Percentiles rank a stretch among this genome's conserved stretches.
These are phyloP conservation scores for Plecotus auritus DNA, from an alignment of 2,113 vertebrate species.

Conservation along the genomic window DNA sequence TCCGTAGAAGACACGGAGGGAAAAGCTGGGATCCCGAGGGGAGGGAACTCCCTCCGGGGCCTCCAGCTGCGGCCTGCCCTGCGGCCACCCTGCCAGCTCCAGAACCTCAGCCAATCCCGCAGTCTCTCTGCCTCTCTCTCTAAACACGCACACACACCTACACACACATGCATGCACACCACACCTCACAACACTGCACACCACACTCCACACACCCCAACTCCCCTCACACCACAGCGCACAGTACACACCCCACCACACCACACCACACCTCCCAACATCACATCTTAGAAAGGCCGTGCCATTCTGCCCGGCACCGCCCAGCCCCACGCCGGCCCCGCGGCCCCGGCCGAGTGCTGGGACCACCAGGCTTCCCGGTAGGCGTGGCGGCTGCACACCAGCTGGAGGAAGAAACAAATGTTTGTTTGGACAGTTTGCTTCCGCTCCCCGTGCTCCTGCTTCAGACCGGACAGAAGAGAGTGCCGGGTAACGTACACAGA, in stretches of 20 bases:
- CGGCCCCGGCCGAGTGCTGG: not conserved
- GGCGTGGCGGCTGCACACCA: slow-evolving; percentile 61
- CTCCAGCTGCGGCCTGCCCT: not conserved
- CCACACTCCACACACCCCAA: too few relatives aligned
- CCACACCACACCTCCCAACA: too few relatives aligned
- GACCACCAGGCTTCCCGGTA: not conserved
- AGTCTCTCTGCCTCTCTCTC: too few relatives aligned
- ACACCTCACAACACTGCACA: too few relatives aligned
- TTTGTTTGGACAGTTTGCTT: slow-evolving; percentile 86
- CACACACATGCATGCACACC: too few relatives aligned
- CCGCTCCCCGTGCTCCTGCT: slow-evolving; percentile 78
- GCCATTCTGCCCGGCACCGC: not conserved
- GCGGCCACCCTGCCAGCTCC: not conserved
- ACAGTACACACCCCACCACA: too few relatives aligned
- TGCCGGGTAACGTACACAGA: slow-evolving; percentile 79
- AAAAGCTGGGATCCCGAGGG: not conserved
- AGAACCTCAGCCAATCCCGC: too few relatives aligned
- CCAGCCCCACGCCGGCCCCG: too few relatives aligned
- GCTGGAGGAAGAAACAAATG: slow-evolving; percentile 77
- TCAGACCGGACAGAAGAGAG: slow-evolving; percentile 78
- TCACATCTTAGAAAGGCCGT: too few relatives aligned
- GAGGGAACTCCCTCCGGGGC: not conserved
- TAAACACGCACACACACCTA: too few relatives aligned
- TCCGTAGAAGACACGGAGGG: not conserved
- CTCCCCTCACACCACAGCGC: too few relatives aligned